These are phyloP conservation scores for Romanomermis culicivorax DNA, from an alignment of 2,888 invertebrate genomes.

Conservation along the genomic window DNA sequence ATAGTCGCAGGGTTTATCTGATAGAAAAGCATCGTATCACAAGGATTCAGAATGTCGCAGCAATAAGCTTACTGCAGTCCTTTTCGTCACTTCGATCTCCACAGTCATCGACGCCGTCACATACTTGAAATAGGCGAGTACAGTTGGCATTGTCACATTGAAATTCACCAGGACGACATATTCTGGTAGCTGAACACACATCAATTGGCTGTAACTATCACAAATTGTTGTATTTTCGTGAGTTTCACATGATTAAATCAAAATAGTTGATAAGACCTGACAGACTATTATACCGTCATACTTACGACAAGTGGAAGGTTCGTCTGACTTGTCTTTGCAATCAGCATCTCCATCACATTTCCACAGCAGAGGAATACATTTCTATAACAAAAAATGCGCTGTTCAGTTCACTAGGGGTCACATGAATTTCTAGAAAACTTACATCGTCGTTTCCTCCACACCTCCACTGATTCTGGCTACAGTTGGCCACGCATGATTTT, in stretches of 20 bases:
- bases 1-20: conserved; percentile 26
- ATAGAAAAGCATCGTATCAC: too few relatives aligned
- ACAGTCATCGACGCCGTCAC: conserved; percentile 44
- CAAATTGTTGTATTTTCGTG: background rate
- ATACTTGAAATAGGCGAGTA: conserved; percentile 69
- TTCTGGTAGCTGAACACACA: conserved; percentile 14
- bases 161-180: conserved; percentile 50
- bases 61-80: conserved; percentile 8
- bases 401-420: too few relatives aligned
- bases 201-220: too few relatives aligned
- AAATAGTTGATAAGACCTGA: too few relatives aligned
- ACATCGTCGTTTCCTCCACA: conserved; percentile 43
- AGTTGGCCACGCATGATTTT: conserved; percentile 61
- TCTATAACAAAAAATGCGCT: conserved; percentile 56
- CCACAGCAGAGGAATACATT: conserved; percentile 74
- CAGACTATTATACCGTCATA: too few relatives aligned
- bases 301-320: conserved; percentile 31
- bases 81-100: conserved; percentile 25
- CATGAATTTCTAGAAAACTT: background rate
- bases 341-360: conserved; percentile 82
- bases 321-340: conserved; percentile 90
- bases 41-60: too few relatives aligned
- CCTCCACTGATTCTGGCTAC: conserved; percentile 64
- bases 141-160: conserved; percentile 81
- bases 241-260: too few relatives aligned